phyloP scores from a whole-genome alignment of 2,797 vertebrate genomes.

The Chlorospingus semifuscus region DNA sequence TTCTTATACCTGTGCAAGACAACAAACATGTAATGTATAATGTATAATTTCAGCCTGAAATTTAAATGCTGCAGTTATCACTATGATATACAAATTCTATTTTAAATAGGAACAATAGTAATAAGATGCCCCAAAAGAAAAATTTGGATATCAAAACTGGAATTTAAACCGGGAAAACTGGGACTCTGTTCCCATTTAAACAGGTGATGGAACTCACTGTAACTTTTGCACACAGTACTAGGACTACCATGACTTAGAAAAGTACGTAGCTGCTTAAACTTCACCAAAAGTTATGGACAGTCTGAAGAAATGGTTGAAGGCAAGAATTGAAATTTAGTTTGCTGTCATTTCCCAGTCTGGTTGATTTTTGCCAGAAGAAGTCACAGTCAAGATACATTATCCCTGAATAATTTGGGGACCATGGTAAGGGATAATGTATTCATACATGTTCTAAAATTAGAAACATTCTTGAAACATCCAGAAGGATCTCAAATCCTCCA shows the following conservation, averaged over 20 bases:
- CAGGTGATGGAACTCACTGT: not conserved
- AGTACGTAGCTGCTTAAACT: not conserved
- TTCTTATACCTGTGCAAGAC: not conserved
- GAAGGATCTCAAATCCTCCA: not conserved
- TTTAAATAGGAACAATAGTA: not conserved
- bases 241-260: not conserved
- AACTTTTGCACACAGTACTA: not conserved
- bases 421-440: not conserved
- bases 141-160: not conserved
- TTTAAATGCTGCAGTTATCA: not conserved
- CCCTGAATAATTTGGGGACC: not conserved
- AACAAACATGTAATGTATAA: not conserved
- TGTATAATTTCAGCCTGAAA: not conserved
- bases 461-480: not conserved
- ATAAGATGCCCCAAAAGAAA: not conserved
- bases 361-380: not conserved
- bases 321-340: not conserved
- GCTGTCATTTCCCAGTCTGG: not conserved
- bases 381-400: not conserved
- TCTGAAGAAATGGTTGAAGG: not conserved
- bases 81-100: not conserved
- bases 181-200: not conserved
- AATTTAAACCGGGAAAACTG: not conserved
- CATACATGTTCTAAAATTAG: not conserved
- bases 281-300: not conserved